phyloP scores from a whole-genome alignment of 2,113 vertebrate genomes.

The Tonatia bakeri region DNA sequence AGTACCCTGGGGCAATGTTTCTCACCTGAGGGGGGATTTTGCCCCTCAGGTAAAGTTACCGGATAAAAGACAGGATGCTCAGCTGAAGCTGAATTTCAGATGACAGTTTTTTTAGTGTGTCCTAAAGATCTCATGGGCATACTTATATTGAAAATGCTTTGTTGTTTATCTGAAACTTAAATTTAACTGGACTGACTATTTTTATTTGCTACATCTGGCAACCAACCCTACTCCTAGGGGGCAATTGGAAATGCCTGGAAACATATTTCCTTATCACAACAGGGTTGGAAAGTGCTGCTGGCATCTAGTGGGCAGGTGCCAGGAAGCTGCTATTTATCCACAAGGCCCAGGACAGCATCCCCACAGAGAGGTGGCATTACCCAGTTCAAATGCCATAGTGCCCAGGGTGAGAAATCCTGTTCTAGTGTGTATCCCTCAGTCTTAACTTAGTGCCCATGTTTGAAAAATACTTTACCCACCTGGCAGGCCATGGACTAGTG shows the following conservation, averaged over 20 bases:
- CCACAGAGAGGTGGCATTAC: no score
- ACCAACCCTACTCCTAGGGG: neutral
- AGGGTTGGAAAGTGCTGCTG: neutral
- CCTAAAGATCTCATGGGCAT: neutral
- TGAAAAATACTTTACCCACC: neutral
- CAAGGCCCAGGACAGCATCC: rapidly evolving
- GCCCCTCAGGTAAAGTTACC: neutral
- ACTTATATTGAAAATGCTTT: neutral
- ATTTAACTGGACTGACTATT: neutral
- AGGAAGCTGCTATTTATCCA: neutral
- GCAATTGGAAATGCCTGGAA: neutral
- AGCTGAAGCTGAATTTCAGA: neutral
- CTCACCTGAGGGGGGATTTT: neutral
- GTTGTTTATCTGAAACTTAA: neutral
- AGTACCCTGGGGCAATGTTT: neutral
- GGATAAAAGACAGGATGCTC: neutral
- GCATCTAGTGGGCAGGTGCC: neutral
- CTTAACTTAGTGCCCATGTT: neutral
- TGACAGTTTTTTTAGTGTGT: neutral
- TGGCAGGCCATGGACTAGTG: neutral
- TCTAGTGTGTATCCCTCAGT: neutral
- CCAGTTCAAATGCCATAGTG: no score
- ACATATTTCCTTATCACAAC: neutral
- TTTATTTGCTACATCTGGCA: neutral
- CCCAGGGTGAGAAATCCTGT: rapidly evolving